Evolutionary conservation across 2,797 vertebrate genomes (phyloP).

Genomic region (Phalanger gymnotis): DNA sequence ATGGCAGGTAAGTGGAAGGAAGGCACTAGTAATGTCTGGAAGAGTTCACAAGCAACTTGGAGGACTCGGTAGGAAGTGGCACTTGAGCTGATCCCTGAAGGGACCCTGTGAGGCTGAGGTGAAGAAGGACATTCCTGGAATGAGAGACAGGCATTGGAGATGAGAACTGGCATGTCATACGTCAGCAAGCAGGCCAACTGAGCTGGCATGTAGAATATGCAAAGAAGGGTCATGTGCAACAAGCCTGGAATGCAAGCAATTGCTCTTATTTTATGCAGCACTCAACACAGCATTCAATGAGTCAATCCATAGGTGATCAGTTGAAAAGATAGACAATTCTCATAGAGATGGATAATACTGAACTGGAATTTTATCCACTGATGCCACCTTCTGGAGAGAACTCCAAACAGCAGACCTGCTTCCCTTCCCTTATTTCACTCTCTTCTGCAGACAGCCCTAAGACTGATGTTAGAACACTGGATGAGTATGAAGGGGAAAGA

Average conservation of each 20-base stretch:
- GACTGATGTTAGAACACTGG: not conserved
- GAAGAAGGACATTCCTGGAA: not conserved
- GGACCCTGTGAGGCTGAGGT: not conserved
- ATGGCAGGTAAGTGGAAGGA: not conserved
- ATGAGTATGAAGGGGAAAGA: not conserved
- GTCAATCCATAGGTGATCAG: not conserved
- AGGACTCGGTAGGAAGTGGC: not conserved
- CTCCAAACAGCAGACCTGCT: not conserved
- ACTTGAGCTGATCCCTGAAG: not conserved
- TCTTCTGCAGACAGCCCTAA: not conserved
- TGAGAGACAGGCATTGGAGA: not conserved
- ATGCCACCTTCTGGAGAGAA: conserved; percentile 78
- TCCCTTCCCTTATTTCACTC: not conserved
- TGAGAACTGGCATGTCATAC: not conserved
- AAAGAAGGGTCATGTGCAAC: not conserved
- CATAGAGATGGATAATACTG: fast-evolving
- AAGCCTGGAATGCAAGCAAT: not conserved
- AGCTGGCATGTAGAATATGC: not conserved
- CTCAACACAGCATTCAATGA: not conserved
- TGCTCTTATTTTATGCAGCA: not conserved
- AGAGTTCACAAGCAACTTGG: not conserved
- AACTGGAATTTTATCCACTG: conserved; percentile 23
- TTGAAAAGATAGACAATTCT: not conserved
- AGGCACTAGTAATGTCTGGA: not conserved
- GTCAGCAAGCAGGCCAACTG: not conserved